Evolutionary conservation across 2,888 invertebrate species (phyloP), one percentile per base, ranked within the genome.

Genomic region (Holacanthella duospinosa): DNA sequence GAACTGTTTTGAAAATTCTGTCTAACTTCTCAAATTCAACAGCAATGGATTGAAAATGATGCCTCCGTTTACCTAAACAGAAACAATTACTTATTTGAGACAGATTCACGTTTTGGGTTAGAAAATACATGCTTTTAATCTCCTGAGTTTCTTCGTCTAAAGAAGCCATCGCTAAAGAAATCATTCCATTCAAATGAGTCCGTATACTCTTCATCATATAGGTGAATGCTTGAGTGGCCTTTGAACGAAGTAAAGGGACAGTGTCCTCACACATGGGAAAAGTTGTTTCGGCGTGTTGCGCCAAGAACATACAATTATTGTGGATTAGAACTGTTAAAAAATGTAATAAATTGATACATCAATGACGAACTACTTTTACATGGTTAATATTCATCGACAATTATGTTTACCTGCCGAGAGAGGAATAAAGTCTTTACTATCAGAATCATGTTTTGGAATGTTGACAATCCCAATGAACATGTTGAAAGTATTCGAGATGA

Each of bases 301-400:
- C 85, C 16, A 95, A 80, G 75, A 86, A 94, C 85, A 89, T 85
- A 76, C 93, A 93, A 77, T 95, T 94, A 80, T 95, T 95, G 79
- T 93, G 86, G 75, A 89, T 89, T 28, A 93, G 76, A 4, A 89
- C 92, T 86, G 77, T 48, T 79, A 79, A 55, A 59, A 62, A 60
- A 54, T 55, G 65, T 27, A 62, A 56, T 36, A 59, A 64, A 61
- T 53, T 26, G 48, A 27, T 27, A 36, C n/a, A n/a, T n/a, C n/a
- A n/a, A n/a, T n/a, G n/a, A n/a, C n/a, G n/a, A n/a, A n/a, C 24
- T 19, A 21, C 54, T 21, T 19, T 19, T 24, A 19, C 12, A 19
- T 24, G 19, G 21, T 54, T 54, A 12, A 54, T 54, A 19, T 54
- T 12, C 12, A 54, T 54, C 16, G 12, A 54, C 16, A 54, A 16